These are phyloP conservation scores for Capitulum mitella DNA, from an alignment of 2,888 invertebrate species.

Conservation along the genomic window DNA sequence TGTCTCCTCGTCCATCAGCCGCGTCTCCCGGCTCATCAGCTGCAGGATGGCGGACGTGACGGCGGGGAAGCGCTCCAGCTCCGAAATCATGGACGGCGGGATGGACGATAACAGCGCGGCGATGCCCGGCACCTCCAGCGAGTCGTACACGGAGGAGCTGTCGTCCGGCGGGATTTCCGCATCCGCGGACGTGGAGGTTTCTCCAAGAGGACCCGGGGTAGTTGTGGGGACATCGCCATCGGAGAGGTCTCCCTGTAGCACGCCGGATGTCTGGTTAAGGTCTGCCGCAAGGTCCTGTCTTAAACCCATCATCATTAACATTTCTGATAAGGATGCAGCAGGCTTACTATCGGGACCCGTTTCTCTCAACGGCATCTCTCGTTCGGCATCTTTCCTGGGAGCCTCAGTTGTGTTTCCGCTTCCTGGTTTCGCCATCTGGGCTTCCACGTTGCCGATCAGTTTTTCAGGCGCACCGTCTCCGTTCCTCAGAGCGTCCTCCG, in stretches of 20 bases:
- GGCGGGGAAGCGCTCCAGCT: not conserved
- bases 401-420: not conserved
- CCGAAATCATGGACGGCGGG: not conserved
- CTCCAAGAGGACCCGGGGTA: not conserved
- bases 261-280: too few relatives aligned
- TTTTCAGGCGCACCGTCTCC: not conserved
- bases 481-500: not conserved
- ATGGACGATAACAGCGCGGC: not conserved
- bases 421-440: not conserved
- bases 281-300: too few relatives aligned
- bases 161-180: not conserved
- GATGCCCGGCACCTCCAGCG: not conserved
- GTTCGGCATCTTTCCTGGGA: not conserved
- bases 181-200: not conserved
- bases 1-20: too few relatives aligned
- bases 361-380: not conserved
- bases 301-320: not conserved
- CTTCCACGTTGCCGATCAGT: not conserved
- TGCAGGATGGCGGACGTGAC: not conserved
- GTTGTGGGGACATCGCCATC: not conserved
- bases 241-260: too few relatives aligned
- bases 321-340: not conserved
- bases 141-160: not conserved
- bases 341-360: not conserved
- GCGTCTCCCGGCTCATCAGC: not conserved